Base-by-base conservation (phyloP, 2,113 vertebrate genomes). In the Chamaea fasciata region DNA sequence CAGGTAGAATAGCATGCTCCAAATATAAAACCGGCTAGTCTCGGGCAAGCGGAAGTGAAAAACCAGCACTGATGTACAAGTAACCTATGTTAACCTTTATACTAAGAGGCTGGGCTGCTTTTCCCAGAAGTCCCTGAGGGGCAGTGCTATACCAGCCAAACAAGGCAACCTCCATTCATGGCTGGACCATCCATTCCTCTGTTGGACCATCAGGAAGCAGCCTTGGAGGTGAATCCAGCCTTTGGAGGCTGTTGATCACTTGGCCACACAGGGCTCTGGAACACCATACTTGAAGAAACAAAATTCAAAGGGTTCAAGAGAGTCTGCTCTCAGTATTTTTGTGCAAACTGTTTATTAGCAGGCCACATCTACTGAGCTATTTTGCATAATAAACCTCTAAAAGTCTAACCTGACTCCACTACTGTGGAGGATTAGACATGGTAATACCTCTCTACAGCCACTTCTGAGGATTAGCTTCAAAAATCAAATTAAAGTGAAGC, bases 401-500 rank as follows among this genome's bases (percentile, higher is more conserved):
- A 94, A 71, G 69, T 71, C 52, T 64, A 89, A 95, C 65, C 33
- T 4, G 13, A 13, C 76, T 52, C 44, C 47, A 76, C 35, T 60
- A 8, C 63, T 0, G 0, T 22, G 19, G 42, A 85, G n/a, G 53
- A 85, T 87, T 76, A 91, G 74, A 76, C 75, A 65, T 13, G 20
- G 46, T 65, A 85, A 69, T 74, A 55, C 20, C 26, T 67, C 53
- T 71, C 42, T 57, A 85, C 42, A 90, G 71, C 75, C 90, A 85
- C 75, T 94, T 93, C 78, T 90, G 75, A 93, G 63, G 55, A 90
- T 55, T 77, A 79, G 44, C 87, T 85, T 90, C 67, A 88, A 85
- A 94, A 95, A 84, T 87, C 77, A 87, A 94, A 84, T 91, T 84
- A 87, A 91, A 94, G 69, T 87, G 37, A 95, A 87, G 49, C 53